Evolutionary conservation across 2,113 vertebrate species (phyloP), one percentile per base, ranked within the genome.

Genomic region (Tautogolabrus adspersus): DNA sequence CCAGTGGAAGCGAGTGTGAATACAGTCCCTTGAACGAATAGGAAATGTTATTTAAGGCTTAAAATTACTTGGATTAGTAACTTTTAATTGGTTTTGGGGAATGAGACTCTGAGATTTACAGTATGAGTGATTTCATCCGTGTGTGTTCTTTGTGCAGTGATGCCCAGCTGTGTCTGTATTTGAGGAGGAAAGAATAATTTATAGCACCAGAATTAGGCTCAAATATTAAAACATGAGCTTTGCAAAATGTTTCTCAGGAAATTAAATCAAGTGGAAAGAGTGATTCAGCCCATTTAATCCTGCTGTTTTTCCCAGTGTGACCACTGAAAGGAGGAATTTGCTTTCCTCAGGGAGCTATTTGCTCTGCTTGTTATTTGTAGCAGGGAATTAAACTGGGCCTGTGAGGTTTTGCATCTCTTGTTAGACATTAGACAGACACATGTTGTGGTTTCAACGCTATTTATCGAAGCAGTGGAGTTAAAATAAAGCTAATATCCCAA

Each of bases 311-410:
- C 18, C 5, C 63, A 22, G 57, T 34, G 40, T 21, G 47, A 42
- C 34, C 3, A 4, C 51, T 38, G 8, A 46, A 10, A 8, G 19
- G 34, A 54, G 44, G 60, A 63, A 58, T 66, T 42, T 60, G 15
- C 63, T 75, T 81, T 56, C 22, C 55, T 52, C 58, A 23, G n/a
- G 49, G 10, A 77, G 38, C 15, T 30, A 59, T 75, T 75, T 42
- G 42, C 34, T 69, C 44, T 26, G 26, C 44, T 68, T 47, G 37
- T 66, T 81, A 47, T 85, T 73, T 60, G 67, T 70, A 59, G 49
- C 10, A 2, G 21, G 46, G 46, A 66, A 81, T 66, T 42, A 66
- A 81, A 63, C 19, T 49, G 19, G 42, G 23, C 55, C 62, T 47
- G 37, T 19, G 55, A 71, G 44, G 26, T 66, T 76, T 65, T 70